A percentile compares a stretch with the other conserved stretches of the same genome.
Evolutionary conservation across 1,140 invertebrate genomes (phyloP).

Genomic region (Lucilia sericata): DNA sequence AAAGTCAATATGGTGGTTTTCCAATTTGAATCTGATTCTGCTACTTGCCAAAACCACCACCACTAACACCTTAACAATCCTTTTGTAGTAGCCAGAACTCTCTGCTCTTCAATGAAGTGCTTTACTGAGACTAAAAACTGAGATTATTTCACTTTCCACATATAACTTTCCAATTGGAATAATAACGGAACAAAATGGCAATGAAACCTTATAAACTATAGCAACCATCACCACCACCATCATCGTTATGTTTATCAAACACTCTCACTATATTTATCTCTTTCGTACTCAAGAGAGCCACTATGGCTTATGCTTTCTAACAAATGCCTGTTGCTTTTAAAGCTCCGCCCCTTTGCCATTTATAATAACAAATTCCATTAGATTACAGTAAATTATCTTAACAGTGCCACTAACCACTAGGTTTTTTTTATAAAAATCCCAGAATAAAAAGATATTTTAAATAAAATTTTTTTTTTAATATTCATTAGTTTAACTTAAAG

Average conservation of each 20-base stretch:
- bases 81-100: background rate
- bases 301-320: background rate
- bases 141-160: background rate
- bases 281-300: background rate
- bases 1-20: slow-evolving; percentile 16
- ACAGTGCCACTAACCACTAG: background rate
- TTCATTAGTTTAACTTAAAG: background rate
- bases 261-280: background rate
- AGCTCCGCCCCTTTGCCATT: background rate
- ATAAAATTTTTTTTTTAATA: background rate
- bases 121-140: background rate
- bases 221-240: background rate
- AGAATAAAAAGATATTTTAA: background rate
- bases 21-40: background rate
- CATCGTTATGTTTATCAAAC: background rate
- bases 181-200: background rate
- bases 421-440: background rate
- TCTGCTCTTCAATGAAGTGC: slow-evolving; percentile 14
- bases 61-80: too few species aligned
- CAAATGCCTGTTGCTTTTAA: background rate
- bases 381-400: background rate
- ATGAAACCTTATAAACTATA: background rate
- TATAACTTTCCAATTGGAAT: slow-evolving; percentile 2
- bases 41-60: background rate
- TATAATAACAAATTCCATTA: background rate